Evolutionary conservation across 2,113 vertebrate species (phyloP), one percentile per base, ranked within the genome.

Genomic region (Salvator merianae): DNA sequence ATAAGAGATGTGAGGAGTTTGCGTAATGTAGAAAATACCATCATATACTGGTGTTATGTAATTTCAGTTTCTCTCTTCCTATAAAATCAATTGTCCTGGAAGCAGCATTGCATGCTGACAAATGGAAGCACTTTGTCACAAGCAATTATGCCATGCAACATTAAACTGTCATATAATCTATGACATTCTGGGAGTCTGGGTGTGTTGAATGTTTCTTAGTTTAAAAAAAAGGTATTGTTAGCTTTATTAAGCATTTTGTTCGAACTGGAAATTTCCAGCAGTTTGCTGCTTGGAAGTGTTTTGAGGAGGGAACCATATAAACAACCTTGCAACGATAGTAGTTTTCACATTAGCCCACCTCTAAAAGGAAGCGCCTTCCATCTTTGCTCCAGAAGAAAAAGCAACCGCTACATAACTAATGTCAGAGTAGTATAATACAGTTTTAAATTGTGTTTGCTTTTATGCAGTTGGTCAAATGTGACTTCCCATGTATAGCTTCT

Each of bases 61-160:
- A 94, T 1, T 0, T 4, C 53, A 1, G 83, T 65, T 28, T 66
- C 75, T 71, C 77, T 70, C 62, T 65, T 79, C 59, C 73, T 28
- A 84, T 70, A 0, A 8, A 53, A 94, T 93, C 93, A 4, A 94
- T 93, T 91, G 94, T 92, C 87, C 92, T 8, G 86, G 91, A 43
- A 88, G 85, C 78, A 47, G 76, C 34, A 1, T 1, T 36, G 32
- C 62, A 1, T 0, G 73, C 84, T 79, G 87, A 80, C 90, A 81
- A 88, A 18, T 81, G 90, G 81, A 24, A 84, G 87, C 12, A 3
- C 87, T 83, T 28, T 89, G 92, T 93, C 94, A 91, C 92, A 89
- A 63, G 79, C 13, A 1, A 92, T 94, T 88, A 92, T 4, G 0
- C 0, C 62, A 88, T 0, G 93, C 68, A 88, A 82, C 24, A 90